Evolutionary conservation across 2,797 vertebrate species (phyloP).

Genomic region (Notoglanidium macrostoma): DNA sequence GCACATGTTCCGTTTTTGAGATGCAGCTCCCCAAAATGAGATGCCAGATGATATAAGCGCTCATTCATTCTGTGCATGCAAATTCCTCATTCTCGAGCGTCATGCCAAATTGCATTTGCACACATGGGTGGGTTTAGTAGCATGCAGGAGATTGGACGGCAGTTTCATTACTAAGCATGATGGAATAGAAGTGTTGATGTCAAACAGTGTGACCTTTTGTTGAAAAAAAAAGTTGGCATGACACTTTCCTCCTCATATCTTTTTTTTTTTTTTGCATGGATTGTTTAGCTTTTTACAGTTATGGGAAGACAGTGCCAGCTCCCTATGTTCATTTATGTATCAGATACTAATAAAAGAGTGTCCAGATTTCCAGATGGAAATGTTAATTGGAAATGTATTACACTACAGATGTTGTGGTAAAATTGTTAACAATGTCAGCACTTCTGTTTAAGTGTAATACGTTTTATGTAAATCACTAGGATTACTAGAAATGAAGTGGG

Average conservation of each 20-base stretch:
- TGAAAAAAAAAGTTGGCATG: background rate
- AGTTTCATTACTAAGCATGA: slow-evolving; percentile 45
- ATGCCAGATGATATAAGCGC: slow-evolving; percentile 6
- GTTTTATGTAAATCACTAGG: background rate
- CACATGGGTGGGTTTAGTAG: slow-evolving; percentile 42
- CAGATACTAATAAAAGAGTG: background rate
- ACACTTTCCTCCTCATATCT: background rate
- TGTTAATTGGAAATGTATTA: background rate
- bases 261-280: background rate
- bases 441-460: background rate
- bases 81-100: slow-evolving; percentile 40
- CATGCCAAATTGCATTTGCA: slow-evolving; percentile 52
- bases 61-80: slow-evolving; percentile 5
- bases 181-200: slow-evolving; percentile 40
- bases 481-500: background rate
- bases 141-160: slow-evolving; percentile 39
- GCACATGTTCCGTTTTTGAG: background rate
- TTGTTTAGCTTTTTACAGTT: background rate
- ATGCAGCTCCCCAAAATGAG: background rate
- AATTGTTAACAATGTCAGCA: background rate
- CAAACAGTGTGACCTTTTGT: slow-evolving; percentile 44
- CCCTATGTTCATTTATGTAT: background rate
- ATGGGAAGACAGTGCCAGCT: background rate
- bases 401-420: background rate
- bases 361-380: no score